Conservation (phyloP, 2,797 vertebrate species). For the Gobio occitaniae region DNA sequence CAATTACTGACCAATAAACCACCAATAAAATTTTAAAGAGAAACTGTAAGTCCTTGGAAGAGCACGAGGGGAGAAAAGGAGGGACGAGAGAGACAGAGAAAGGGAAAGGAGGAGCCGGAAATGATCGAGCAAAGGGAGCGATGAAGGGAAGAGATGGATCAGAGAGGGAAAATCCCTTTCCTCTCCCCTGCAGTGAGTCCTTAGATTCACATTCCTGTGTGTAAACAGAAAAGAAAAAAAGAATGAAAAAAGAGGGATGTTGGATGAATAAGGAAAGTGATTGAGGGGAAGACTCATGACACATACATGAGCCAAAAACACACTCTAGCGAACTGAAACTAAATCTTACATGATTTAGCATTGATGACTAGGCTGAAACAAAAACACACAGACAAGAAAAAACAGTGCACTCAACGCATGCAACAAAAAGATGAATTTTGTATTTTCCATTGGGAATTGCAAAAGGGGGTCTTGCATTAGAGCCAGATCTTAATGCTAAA, state of each 20-base stretch:
- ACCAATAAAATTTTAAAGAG: constrained; percentile 64
- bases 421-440: neutral
- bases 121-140: constrained; percentile 58
- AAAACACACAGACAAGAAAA: neutral
- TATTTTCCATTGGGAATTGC: neutral
- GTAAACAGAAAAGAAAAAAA: constrained; percentile 60
- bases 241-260: constrained; percentile 13
- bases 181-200: constrained; percentile 71
- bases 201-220: constrained; percentile 68
- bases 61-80: constrained; percentile 22
- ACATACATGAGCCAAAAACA: constrained; percentile 36
- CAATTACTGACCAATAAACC: constrained; percentile 65
- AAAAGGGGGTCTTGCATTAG: neutral
- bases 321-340: constrained; percentile 17
- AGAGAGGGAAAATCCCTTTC: constrained; percentile 79
- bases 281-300: constrained; percentile 35
- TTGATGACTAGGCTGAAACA: constrained; percentile 11
- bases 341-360: constrained; percentile 4
- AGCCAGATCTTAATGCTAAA: neutral
- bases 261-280: constrained; percentile 26
- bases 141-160: constrained; percentile 67
- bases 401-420: neutral
- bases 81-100: constrained; percentile 40
- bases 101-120: constrained; percentile 60
- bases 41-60: constrained; percentile 47